Conservation (phyloP, 2,888 invertebrate species). For the Rhaphigaster nebulosa region DNA sequence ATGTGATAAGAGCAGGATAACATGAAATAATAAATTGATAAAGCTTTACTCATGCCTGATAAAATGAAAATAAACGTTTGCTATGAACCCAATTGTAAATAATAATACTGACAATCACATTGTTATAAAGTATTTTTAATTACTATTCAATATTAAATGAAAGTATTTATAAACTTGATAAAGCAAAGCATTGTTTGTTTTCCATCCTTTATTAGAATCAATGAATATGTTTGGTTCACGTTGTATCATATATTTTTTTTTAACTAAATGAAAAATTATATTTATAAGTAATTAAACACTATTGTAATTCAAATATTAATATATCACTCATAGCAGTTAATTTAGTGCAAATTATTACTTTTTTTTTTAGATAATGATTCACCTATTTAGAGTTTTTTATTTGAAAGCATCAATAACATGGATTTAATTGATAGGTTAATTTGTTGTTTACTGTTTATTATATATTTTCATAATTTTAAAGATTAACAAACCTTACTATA, state of each 20-base stretch:
- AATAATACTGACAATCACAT: neutral
- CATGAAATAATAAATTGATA: constrained; percentile 31
- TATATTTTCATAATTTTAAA: neutral
- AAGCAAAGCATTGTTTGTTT: neutral
- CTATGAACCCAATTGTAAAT: neutral
- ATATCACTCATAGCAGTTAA: neutral
- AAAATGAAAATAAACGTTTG: constrained; percentile 10
- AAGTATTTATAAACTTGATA: neutral
- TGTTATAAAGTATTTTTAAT: neutral
- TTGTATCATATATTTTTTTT: neutral
- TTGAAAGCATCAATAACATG: neutral
- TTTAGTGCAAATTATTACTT: neutral
- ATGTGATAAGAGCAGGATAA: constrained; percentile 34
- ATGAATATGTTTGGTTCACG: neutral
- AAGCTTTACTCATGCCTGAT: constrained; percentile 19
- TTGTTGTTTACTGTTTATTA: neutral
- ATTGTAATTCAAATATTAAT: neutral
- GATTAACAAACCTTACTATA: neutral
- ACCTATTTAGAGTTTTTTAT: neutral
- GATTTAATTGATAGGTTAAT: neutral
- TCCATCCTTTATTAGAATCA: neutral
- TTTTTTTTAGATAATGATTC: neutral
- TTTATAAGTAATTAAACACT: neutral
- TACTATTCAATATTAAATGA: neutral
- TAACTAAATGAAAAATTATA: neutral